Evolutionary conservation across 2,113 vertebrate species (phyloP).

Genomic region (Cariama cristata): DNA sequence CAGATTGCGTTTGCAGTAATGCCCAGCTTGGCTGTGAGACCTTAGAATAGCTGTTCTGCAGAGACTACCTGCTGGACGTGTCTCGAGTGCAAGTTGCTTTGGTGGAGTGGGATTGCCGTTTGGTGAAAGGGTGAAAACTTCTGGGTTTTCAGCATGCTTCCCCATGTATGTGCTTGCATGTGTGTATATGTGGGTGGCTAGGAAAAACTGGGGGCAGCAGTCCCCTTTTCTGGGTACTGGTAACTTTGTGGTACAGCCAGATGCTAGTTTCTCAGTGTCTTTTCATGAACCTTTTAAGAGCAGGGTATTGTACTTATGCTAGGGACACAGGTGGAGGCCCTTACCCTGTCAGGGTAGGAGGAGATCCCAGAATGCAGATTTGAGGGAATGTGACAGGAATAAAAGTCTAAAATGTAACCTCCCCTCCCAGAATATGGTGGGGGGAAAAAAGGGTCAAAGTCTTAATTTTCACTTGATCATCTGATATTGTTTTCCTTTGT

Average conservation of each 20-base stretch:
- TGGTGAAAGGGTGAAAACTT: not conserved
- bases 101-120: not conserved
- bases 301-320: not conserved
- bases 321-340: not conserved
- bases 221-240: not conserved
- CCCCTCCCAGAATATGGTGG: not conserved
- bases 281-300: not conserved
- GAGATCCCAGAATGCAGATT: not conserved
- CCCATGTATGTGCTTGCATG: conserved; percentile 2
- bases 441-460: not conserved
- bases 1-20: not conserved
- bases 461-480: conserved; percentile 42
- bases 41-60: not conserved
- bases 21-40: not conserved
- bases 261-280: not conserved
- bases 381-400: not conserved
- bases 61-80: fast-evolving
- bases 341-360: not conserved
- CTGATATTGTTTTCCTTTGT: not conserved
- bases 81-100: not conserved
- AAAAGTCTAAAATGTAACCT: not conserved
- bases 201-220: not conserved
- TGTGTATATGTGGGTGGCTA: conserved; percentile 8
- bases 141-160: not conserved
- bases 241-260: not conserved